Percentiles rank a stretch among this genome's conserved stretches.
phyloP scores from a whole-genome alignment of 2,113 vertebrate genomes.

The Eudyptes chrysolophus region DNA sequence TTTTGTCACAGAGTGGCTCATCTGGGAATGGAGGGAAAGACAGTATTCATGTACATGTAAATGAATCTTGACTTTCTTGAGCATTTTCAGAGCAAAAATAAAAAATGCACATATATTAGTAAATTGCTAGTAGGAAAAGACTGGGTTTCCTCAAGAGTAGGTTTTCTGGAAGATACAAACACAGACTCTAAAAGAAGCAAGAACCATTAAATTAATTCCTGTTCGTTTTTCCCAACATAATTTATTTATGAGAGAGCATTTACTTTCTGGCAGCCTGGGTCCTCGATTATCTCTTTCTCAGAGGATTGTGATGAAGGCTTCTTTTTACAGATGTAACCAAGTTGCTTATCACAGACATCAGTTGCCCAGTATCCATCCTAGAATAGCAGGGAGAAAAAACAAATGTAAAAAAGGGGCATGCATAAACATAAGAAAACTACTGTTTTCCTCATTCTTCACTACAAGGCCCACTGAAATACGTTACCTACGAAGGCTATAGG shows the following conservation, averaged over 20 bases:
- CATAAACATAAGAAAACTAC: not conserved
- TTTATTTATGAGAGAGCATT: slow-evolving; percentile 29
- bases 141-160: not conserved
- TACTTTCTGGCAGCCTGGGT: slow-evolving; percentile 83
- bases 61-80: not conserved
- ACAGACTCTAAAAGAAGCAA: not conserved
- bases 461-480: not conserved
- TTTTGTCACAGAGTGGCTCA: not conserved
- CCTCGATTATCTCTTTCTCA: slow-evolving; percentile 33
- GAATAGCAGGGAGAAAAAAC: not conserved
- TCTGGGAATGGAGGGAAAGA: not conserved
- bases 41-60: not conserved
- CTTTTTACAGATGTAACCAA: slow-evolving; percentile 88
- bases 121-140: not conserved
- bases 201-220: not conserved
- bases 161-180: not conserved
- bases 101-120: not conserved
- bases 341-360: slow-evolving; percentile 77
- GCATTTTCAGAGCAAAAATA: not conserved
- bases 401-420: not conserved
- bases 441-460: not conserved
- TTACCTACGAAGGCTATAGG: not conserved
- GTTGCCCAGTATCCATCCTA: slow-evolving; percentile 90
- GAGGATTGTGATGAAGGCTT: slow-evolving; percentile 66
- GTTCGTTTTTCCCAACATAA: not conserved